Base-by-base conservation (phyloP, 2,888 invertebrate genomes). In the Caenorhabditis panamensis region DNA sequence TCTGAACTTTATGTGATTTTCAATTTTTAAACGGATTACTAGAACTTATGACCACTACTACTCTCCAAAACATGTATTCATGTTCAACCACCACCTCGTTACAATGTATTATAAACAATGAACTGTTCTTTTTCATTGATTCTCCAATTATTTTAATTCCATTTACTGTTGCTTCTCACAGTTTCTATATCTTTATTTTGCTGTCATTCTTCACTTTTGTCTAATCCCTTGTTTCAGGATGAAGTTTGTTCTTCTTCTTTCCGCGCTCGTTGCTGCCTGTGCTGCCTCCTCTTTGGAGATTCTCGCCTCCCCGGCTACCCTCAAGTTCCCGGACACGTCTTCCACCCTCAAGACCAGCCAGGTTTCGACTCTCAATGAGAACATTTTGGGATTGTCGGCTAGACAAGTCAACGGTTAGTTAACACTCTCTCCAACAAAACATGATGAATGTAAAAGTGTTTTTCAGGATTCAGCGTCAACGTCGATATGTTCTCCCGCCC, bases 401-500 rank as follows among this genome's bases (percentile, higher is more conserved):
- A 76, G 67, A 59, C 63, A 77, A 58, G 77, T 82, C 16, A 51
- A 75, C n/a, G 83, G 81, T 78, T 13, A 68, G 63, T 31, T 9
- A 26, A 31, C 2, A 22, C 16, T 51, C 22, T 37, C 1, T n/a
- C 20, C 18, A 24, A 13, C 11, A 5, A 26, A 49, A 31, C 9
- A 31, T 6, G 31, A 31, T 9, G 31, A 31, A 31, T 31, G 47
- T 16, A 11, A 56, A 5, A 56, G 13, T 13, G 13, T 41, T 11
- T 41, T 66, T 36, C 61, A 79, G 82, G 81, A 54, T 82, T 84
- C 75, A 22, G 62, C 4, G 82, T 83, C 20, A 53, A 68, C n/a
- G 71, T 76, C 5, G 80, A 80, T 26, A 51, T 85, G 41, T 85
- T 85, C 82, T 63, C 79, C 0, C 81, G 83, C 11, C 83, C 85